Conservation (phyloP, 2,113 vertebrate species). For the Pteruthius melanotis region DNA sequence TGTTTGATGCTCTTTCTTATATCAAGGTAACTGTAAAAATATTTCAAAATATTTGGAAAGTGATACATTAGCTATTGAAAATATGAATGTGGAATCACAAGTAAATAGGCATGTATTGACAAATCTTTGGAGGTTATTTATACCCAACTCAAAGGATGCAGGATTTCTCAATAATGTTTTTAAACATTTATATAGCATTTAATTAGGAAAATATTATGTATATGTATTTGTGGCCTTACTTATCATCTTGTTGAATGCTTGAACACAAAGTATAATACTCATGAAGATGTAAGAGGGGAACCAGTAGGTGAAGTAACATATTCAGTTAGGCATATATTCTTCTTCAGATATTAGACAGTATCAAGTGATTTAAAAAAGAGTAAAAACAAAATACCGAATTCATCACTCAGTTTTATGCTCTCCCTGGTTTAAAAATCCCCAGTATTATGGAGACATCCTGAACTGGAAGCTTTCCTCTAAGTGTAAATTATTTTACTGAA, state of each 20-base stretch:
- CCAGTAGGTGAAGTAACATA: neutral
- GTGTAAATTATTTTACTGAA: neutral
- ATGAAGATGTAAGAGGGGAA: neutral
- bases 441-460: neutral
- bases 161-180: neutral
- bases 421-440: neutral
- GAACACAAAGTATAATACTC: neutral
- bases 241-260: neutral
- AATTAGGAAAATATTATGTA: neutral
- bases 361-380: neutral
- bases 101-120: neutral
- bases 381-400: neutral
- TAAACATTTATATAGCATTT: neutral
- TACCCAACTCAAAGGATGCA: neutral
- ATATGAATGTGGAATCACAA: neutral
- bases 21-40: conserved; percentile 82
- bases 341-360: neutral
- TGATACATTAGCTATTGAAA: neutral
- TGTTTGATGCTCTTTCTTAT: conserved; percentile 95
- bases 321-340: neutral
- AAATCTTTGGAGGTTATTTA: neutral
- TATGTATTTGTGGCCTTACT: neutral
- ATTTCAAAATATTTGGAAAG: neutral
- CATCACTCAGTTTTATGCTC: neutral
- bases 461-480: neutral